Base-by-base conservation (phyloP, 2,797 vertebrate genomes). In the Semaprochilodus insignis region DNA sequence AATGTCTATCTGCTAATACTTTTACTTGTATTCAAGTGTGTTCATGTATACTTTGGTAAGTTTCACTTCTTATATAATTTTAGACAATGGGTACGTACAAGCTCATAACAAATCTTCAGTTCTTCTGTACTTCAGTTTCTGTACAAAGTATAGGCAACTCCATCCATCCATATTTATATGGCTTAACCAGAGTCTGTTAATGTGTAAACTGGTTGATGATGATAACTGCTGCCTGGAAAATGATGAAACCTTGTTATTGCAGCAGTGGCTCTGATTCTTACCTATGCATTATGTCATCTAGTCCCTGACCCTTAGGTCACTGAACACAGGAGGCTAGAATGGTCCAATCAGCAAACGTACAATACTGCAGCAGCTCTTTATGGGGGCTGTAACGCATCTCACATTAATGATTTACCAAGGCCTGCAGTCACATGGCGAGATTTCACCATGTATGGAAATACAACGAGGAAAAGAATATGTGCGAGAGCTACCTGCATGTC, bases 391-490 rank as follows among this genome's bases (percentile, higher is more conserved):
- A 81, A 87, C 83, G 77, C 62, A 71, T 69, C 15, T 54, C 54
- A 75, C 74, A 77, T 81, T 86, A 85, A 86, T 89, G 88, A 89
- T 89, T 85, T 80, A 87, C 85, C 55, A 81, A 51, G 31, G 78
- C 86, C 82, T 60, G 17, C 77, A 78, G 81, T 71, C 25, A 54
- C 14, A 66, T 54, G 74, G 59, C 70, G 16, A 44, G n/a, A 65
- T 73, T 74, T 6, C 31, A 15, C 27, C 16, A 44, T 25, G 34
- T 59, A 25, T 34, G 34, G 27, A 70, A 15, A 67, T 62, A 60
- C 54, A 71, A 27, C 31, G 19, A 54, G 36, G 34, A 34, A 59
- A 65, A 27, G 11, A 77, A 15, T 66, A 16, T 66, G 60, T 23
- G 25, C 34, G 27, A 52, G 11, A 52, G 11, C 51, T 13, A 13